Base-by-base conservation (phyloP, 2,888 invertebrate species). In the Zygaena filipendulae region DNA sequence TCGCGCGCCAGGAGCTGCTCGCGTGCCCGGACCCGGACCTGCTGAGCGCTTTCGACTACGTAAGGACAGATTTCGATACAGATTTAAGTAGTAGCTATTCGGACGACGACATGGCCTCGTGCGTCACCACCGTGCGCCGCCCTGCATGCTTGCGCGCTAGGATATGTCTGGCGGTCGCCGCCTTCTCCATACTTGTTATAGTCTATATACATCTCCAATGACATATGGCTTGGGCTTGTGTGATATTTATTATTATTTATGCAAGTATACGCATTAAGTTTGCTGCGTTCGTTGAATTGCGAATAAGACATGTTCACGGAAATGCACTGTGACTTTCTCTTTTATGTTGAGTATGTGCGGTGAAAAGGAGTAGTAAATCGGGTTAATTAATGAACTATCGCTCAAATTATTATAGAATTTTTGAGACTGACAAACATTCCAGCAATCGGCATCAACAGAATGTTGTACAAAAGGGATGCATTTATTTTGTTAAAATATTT, bases 171-270 rank as follows among this genome's bases (percentile, higher is more conserved):
- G 80, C 79, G 35, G 61, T 80, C 38, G 79, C 80, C 47, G 74
- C 80, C 36, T 68, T 80, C 43, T 80, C 80, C 23, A 55, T 81
- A 29, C 57, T 80, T 45, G 53, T 81, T 41, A 77, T 79, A 60
- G 71, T 77, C 49, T 79, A 77, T 57, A 63, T 79, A 49, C 79
- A 79, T 47, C 53, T 79, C 33, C 77, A 74, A 59, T 79, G 75
- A 79, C 63, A 57, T 51, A 47, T 61, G 52, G 72, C 68, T 61
- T 67, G 60, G 59, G 69, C 72, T 70, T 74, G 58, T 74, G 60
- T 72, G 54, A 61, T 70, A 57, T 59, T 68, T 59, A 54, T 62
- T 50, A 47, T 67, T 56, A 56, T 66, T 30, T 71, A 57, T 69
- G 60, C 71, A 60, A 69, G 70, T 70, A 68, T 64, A 43, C 54